These are phyloP conservation scores for Cephus rjabovi DNA, from an alignment of 2,888 invertebrate species.

Conservation along the genomic window DNA sequence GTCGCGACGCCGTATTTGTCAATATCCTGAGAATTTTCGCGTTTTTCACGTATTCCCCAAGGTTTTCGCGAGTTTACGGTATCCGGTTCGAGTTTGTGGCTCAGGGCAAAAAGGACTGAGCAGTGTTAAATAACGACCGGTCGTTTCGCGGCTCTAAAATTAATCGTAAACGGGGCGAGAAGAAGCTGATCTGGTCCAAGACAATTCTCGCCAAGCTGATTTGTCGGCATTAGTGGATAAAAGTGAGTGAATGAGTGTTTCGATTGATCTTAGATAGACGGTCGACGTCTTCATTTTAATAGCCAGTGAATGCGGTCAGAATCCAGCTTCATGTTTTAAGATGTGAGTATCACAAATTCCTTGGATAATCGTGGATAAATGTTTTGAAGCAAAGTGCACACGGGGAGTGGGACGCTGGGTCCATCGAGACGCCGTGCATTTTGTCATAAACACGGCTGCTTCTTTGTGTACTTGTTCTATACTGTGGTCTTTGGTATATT, in stretches of 20 bases:
- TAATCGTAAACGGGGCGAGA: neutral
- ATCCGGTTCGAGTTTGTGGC: neutral
- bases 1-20: constrained; percentile 61
- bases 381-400: neutral
- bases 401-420: neutral
- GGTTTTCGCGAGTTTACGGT: neutral
- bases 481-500: neutral
- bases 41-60: constrained; percentile 33
- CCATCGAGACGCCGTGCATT: constrained; percentile 1
- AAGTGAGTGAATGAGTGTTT: neutral
- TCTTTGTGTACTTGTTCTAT: neutral
- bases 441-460: constrained; percentile 8
- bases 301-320: constrained; percentile 46
- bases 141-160: neutral
- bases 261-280: neutral
- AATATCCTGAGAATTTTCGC: constrained; percentile 49
- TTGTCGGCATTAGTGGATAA: neutral
- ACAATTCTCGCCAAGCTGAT: neutral
- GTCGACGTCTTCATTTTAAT: neutral
- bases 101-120: neutral
- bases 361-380: neutral
- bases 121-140: neutral
- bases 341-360: constrained; percentile 42
- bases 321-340: constrained; percentile 42
- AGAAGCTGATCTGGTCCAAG: neutral